Conservation (phyloP, 2,797 vertebrate species). For the Tinamus major region DNA sequence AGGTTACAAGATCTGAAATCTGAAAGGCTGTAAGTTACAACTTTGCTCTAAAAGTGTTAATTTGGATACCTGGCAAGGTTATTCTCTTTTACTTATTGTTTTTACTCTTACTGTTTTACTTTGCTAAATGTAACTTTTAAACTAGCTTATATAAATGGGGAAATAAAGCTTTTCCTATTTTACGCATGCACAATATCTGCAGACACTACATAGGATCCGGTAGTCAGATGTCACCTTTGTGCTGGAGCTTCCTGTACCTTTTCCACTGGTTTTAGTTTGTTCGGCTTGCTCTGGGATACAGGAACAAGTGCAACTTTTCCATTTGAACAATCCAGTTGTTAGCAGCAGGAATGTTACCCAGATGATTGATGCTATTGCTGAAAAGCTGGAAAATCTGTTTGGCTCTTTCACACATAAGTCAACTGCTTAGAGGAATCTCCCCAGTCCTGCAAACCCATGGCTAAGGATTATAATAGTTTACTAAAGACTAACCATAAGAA, state of each 20-base stretch:
- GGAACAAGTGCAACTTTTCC: neutral
- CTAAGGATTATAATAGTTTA: neutral
- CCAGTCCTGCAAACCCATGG: accelerated
- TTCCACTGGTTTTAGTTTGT: neutral
- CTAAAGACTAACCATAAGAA: neutral
- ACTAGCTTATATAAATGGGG: neutral
- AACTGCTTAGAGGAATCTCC: accelerated
- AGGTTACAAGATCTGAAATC: neutral
- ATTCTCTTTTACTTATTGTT: too few species aligned
- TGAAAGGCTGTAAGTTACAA: neutral
- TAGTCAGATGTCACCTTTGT: neutral
- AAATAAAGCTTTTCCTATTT: neutral
- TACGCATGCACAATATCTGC: neutral
- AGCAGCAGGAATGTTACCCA: neutral
- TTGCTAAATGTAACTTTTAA: neutral
- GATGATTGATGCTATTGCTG: neutral
- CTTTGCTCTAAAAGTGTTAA: neutral
- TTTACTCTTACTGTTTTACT: neutral
- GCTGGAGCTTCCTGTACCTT: neutral
- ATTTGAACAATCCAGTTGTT: neutral
- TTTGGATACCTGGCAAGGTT: neutral
- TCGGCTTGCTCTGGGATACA: neutral
- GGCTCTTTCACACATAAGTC: neutral
- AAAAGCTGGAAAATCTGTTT: neutral
- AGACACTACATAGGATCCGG: neutral